Percentiles rank a stretch among this genome's conserved stretches.
Evolutionary conservation across 2,888 invertebrate genomes (phyloP).

Genomic region (Polyommatus iphigenia): DNA sequence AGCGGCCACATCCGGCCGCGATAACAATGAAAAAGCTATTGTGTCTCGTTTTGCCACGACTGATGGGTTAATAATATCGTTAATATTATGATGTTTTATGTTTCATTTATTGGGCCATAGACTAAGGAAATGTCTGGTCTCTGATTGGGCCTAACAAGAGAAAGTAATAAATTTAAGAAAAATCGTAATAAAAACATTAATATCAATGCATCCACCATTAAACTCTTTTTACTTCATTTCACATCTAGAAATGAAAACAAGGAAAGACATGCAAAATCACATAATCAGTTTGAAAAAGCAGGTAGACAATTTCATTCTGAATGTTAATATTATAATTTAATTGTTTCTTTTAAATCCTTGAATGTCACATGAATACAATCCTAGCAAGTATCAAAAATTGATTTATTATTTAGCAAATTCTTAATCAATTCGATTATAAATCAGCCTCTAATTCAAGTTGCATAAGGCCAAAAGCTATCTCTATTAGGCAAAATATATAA

Average conservation of each 20-base stretch:
- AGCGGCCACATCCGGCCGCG: too few relatives aligned
- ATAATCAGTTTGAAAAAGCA: neutral
- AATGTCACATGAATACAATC: slow-evolving; percentile 3
- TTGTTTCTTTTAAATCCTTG: neutral
- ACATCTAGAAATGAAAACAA: neutral
- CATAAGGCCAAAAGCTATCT: slow-evolving; percentile 12
- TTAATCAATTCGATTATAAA: neutral
- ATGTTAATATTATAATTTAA: neutral
- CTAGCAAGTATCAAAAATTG: neutral
- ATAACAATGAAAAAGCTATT: too few relatives aligned
- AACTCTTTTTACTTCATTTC: neutral
- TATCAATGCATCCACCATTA: neutral
- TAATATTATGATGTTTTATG: neutral
- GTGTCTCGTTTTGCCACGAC: too few relatives aligned
- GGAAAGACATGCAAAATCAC: neutral
- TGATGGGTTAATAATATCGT: too few relatives aligned
- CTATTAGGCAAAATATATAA: neutral
- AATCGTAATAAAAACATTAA: neutral
- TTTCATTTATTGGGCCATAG: neutral
- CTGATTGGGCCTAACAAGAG: neutral
- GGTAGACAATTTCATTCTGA: neutral
- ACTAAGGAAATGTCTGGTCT: too few relatives aligned
- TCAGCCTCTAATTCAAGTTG: slow-evolving; percentile 12
- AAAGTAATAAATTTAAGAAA: neutral
- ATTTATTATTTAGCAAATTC: slow-evolving; percentile 7